Evolutionary conservation across 2,797 vertebrate species (phyloP).

Genomic region (Manis crassicaudata): DNA sequence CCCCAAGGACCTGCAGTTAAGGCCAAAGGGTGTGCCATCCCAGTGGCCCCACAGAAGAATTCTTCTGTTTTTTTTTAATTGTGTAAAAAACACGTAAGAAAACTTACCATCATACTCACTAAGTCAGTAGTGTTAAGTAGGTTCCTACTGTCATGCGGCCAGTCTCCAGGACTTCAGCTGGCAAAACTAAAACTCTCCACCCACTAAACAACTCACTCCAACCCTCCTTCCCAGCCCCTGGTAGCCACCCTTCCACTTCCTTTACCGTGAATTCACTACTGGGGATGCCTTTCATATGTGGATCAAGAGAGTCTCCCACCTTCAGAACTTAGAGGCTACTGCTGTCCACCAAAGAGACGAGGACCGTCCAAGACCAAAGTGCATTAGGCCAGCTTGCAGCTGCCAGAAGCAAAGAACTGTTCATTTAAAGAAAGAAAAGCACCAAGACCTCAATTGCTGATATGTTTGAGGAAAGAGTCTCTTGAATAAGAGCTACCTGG

Average conservation of each 20-base stretch:
- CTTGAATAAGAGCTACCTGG: background rate
- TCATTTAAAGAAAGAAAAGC: background rate
- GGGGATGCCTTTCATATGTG: background rate
- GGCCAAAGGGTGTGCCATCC: background rate
- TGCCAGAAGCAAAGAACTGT: background rate
- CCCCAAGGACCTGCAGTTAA: background rate
- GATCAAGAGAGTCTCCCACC: background rate
- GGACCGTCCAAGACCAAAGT: background rate
- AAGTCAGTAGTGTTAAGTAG: background rate
- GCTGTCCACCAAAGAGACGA: background rate
- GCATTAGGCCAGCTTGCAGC: background rate
- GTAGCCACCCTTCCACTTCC: background rate
- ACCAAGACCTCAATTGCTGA: background rate
- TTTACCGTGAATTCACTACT: background rate
- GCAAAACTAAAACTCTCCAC: background rate
- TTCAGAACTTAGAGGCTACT: background rate
- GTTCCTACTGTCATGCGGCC: background rate
- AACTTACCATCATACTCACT: background rate
- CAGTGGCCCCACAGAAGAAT: background rate
- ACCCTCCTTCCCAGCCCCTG: background rate
- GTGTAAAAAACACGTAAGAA: background rate
- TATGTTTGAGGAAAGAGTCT: background rate
- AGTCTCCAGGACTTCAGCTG: background rate
- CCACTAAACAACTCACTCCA: background rate
- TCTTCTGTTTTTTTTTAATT: background rate